Evolutionary conservation across 2,888 invertebrate genomes (phyloP).

Genomic region (Drosophila lutescens): DNA sequence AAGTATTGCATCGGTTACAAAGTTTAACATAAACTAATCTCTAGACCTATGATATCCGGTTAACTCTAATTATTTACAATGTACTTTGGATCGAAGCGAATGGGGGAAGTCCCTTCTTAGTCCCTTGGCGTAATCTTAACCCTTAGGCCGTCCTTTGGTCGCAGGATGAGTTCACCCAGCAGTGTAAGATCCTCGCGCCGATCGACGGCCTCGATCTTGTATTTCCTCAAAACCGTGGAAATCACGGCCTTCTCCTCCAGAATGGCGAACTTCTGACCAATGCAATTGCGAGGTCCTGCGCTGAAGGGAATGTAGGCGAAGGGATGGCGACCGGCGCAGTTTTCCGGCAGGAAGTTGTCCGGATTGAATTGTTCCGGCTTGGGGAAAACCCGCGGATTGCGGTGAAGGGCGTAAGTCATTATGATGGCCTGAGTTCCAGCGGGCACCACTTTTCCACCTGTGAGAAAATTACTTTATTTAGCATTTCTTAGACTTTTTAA

Average conservation of each 20-base stretch:
- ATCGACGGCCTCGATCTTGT: conserved; percentile 86
- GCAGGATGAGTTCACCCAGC: conserved; percentile 86
- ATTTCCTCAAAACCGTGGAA: conserved; percentile 86
- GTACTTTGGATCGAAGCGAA: conserved; percentile 66
- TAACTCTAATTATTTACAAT: conserved; percentile 65
- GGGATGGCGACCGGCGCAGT: conserved; percentile 86
- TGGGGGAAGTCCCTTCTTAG: conserved; percentile 40
- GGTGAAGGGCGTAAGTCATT: conserved; percentile 88
- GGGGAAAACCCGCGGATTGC: conserved; percentile 87
- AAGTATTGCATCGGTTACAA: conserved; percentile 21
- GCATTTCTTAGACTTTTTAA: no score
- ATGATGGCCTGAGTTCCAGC: conserved; percentile 86
- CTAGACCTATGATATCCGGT: conserved; percentile 17
- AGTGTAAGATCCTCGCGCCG: conserved; percentile 86
- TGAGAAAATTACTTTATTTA: no score
- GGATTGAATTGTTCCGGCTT: conserved; percentile 89
- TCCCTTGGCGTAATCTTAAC: conserved; percentile 84
- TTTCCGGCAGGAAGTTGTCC: conserved; percentile 89
- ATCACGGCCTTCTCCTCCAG: conserved; percentile 87
- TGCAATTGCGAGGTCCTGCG: conserved; percentile 87
- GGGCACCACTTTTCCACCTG: conserved; percentile 82
- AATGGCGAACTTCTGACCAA: conserved; percentile 87
- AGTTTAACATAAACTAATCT: conserved; percentile 46
- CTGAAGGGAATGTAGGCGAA: conserved; percentile 89
- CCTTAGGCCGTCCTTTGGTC: conserved; percentile 86